These are phyloP conservation scores for Dendrocopos noguchii DNA, from an alignment of 2,113 vertebrate species.

Conservation along the genomic window DNA sequence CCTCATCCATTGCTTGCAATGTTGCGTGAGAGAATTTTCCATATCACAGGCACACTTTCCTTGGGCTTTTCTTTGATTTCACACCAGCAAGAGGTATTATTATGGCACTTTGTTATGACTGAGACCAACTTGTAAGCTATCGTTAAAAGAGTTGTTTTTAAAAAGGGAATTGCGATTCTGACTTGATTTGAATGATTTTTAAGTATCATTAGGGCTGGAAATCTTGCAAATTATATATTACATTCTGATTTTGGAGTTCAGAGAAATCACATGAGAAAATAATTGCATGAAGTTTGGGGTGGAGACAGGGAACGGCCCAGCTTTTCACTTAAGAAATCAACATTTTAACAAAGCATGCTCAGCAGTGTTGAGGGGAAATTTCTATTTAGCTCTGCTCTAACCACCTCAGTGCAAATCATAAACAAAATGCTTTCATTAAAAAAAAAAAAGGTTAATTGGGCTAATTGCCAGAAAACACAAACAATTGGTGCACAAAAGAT, in stretches of 20 bases:
- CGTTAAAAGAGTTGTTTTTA: background rate
- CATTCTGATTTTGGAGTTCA: background rate
- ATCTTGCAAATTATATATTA: accelerated
- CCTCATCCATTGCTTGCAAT: background rate
- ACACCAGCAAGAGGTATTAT: background rate
- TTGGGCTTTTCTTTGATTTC: background rate
- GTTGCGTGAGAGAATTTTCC: slow-evolving; percentile 45
- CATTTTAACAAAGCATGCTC: background rate
- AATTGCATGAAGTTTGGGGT: background rate
- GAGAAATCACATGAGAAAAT: background rate
- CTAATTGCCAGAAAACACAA: background rate
- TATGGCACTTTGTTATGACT: background rate
- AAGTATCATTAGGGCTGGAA: background rate
- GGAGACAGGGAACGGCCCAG: background rate
- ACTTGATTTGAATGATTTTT: background rate
- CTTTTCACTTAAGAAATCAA: background rate
- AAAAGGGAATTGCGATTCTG: accelerated
- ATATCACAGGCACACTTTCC: background rate
- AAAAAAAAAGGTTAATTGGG: background rate
- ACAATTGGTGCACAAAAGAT: background rate
- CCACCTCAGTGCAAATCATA: background rate
- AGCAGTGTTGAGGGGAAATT: background rate
- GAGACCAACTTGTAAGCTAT: background rate
- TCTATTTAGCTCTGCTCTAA: background rate
- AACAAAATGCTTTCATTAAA: background rate